Evolutionary conservation across 2,797 vertebrate species (phyloP).

Genomic region (Valencia hispanica): DNA sequence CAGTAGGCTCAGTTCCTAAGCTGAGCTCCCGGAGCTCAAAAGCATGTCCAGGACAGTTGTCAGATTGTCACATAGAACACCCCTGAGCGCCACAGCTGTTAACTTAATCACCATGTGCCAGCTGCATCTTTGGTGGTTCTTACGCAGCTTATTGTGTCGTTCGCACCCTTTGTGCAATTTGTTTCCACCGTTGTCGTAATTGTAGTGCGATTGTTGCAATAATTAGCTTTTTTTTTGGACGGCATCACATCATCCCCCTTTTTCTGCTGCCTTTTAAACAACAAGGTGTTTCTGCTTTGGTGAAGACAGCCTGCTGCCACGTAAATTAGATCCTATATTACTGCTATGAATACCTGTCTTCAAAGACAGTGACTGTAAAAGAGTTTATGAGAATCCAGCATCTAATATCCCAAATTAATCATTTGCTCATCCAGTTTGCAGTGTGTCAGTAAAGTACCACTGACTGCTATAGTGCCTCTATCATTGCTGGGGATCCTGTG

Average conservation of each 20-base stretch:
- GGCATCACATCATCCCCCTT: background rate
- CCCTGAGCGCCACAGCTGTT: constrained; percentile 5
- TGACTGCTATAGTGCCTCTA: background rate
- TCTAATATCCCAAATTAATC: background rate
- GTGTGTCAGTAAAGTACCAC: background rate
- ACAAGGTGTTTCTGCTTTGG: constrained; percentile 12
- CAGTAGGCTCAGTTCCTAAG: no score
- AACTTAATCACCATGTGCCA: background rate
- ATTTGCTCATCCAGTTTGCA: background rate
- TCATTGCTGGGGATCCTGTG: background rate
- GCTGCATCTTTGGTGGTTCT: constrained; percentile 26
- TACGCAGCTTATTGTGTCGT: background rate
- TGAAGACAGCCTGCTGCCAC: background rate
- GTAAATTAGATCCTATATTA: background rate
- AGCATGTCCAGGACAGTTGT: constrained; percentile 11
- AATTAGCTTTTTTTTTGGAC: constrained; percentile 8
- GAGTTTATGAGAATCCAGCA: background rate
- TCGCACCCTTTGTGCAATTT: background rate
- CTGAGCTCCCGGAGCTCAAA: constrained; percentile 1
- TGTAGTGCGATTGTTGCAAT: background rate
- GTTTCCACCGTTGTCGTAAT: background rate
- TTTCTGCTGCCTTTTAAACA: constrained; percentile 19
- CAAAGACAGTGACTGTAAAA: background rate
- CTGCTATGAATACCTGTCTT: background rate
- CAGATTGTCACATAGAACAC: constrained; percentile 10